Percentiles rank a stretch among this genome's conserved stretches.
Conservation (phyloP, 2,113 vertebrate genomes). For the Spizaetus ornatus region DNA sequence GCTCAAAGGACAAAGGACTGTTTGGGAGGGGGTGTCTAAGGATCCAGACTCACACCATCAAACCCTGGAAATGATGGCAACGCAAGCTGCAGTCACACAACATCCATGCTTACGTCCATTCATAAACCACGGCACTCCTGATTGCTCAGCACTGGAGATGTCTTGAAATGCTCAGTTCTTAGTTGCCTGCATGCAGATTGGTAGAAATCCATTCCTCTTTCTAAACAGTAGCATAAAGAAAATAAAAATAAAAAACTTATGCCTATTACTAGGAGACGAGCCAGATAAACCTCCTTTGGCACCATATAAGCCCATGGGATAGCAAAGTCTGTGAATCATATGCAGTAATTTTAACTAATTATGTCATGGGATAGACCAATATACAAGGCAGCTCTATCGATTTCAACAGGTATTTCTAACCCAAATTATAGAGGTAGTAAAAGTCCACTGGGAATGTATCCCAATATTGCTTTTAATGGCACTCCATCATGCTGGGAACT, state of each 20-base stretch:
- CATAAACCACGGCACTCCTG: accelerated
- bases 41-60: neutral
- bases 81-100: neutral
- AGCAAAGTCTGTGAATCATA: neutral
- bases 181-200: accelerated
- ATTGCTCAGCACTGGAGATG: neutral
- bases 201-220: neutral
- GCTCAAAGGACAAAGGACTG: neutral
- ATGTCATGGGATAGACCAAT: neutral
- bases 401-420: neutral
- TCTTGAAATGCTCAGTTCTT: neutral
- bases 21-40: neutral
- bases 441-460: neutral
- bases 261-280: neutral
- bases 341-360: neutral
- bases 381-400: neutral
- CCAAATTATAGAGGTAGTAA: neutral
- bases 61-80: neutral
- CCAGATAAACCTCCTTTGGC: conserved; percentile 1
- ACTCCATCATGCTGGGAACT: neutral
- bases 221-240: neutral
- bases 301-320: neutral
- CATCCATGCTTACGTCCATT: accelerated
- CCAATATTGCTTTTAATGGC: neutral
- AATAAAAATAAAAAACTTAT: neutral